A percentile compares a stretch with the other conserved stretches of the same genome.
Evolutionary conservation across 1,140 invertebrate genomes (phyloP).

Genomic region (Apis florea): DNA sequence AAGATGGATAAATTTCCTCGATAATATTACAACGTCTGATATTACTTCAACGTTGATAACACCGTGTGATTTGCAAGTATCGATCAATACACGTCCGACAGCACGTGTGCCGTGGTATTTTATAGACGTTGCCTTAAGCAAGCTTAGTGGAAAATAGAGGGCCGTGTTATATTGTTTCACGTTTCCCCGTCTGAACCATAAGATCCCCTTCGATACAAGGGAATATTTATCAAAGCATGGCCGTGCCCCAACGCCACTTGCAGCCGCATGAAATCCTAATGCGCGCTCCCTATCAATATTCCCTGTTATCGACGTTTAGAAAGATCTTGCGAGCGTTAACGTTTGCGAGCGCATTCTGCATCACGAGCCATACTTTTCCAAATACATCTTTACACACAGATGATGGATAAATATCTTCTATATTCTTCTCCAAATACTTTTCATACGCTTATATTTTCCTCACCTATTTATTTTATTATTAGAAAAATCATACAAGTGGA

Average conservation of each 20-base stretch:
- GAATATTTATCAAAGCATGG: constrained; percentile 29
- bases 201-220: background rate
- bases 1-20: too few relatives aligned
- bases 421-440: too few relatives aligned
- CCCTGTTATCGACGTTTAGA: background rate
- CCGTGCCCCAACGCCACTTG: background rate
- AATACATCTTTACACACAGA: too few relatives aligned
- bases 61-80: background rate
- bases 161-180: constrained; percentile 6
- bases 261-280: constrained; percentile 17
- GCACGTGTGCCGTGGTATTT: background rate
- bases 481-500: too few relatives aligned
- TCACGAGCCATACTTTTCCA: background rate
- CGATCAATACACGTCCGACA: constrained; percentile 14
- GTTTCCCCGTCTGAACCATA: background rate
- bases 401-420: too few relatives aligned
- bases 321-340: background rate
- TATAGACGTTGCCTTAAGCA: background rate
- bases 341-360: background rate
- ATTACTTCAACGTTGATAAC: too few relatives aligned
- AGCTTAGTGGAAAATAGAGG: constrained; percentile 1
- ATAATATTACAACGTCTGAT: too few relatives aligned
- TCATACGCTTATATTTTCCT: too few relatives aligned
- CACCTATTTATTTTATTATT: too few relatives aligned
- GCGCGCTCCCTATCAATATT: constrained; percentile 10